phyloP scores from a whole-genome alignment of 2,113 vertebrate species.

The Anhinga rufa region DNA sequence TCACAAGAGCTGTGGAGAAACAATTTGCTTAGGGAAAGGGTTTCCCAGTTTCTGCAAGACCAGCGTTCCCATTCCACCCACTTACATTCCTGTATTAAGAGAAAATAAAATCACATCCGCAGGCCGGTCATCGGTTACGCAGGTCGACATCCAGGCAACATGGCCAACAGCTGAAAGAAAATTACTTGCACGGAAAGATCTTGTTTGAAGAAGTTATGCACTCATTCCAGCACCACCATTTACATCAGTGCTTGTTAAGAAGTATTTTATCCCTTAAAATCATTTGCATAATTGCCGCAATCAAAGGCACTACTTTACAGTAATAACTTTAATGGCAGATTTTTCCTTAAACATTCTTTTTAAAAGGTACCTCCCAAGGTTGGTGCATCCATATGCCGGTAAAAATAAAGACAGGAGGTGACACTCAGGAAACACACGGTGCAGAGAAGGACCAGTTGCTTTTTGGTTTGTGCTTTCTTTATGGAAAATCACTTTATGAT shows the following conservation, averaged over 20 bases:
- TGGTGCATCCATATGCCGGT: background rate
- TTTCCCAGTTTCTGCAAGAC: slow-evolving; percentile 48
- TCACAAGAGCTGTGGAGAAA: slow-evolving; percentile 24
- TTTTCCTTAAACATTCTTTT: slow-evolving; percentile 16
- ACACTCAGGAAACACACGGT: fast-evolving
- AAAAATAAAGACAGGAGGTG: background rate
- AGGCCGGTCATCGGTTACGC: background rate
- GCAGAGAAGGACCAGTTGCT: background rate
- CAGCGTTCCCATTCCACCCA: slow-evolving; percentile 57
- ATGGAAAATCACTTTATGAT: background rate
- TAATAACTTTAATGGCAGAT: slow-evolving; percentile 53
- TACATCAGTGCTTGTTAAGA: background rate
- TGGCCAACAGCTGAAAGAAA: background rate
- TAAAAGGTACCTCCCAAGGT: background rate
- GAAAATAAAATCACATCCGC: slow-evolving; percentile 43
- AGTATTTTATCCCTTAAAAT: slow-evolving; percentile 8
- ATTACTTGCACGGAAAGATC: background rate
- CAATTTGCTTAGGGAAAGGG: slow-evolving; percentile 32
- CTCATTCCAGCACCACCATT: background rate
- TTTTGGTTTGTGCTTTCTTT: background rate
- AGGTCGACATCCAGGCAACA: background rate
- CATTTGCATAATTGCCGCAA: slow-evolving; percentile 60
- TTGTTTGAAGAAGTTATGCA: background rate
- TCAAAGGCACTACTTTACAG: slow-evolving; percentile 20
- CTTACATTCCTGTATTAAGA: slow-evolving; percentile 42